phyloP scores from a whole-genome alignment of 2,113 vertebrate species.

The Cyphomyrus discorhynchus region DNA sequence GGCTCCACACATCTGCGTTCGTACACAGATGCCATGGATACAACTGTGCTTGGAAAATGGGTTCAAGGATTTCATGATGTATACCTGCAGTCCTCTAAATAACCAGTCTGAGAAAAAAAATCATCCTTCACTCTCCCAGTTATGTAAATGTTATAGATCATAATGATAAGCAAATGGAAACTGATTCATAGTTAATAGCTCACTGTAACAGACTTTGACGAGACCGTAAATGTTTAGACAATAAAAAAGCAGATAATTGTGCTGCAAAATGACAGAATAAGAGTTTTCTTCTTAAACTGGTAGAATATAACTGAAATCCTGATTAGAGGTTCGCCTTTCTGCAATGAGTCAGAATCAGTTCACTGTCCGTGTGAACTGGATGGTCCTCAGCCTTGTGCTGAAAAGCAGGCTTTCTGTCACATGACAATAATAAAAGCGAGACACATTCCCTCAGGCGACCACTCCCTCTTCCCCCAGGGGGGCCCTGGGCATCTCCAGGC shows the following conservation, averaged over 20 bases:
- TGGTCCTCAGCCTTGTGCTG: background rate
- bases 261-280: background rate
- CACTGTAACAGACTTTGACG: background rate
- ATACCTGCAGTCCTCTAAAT: background rate
- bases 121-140: background rate
- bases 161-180: background rate
- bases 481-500: background rate
- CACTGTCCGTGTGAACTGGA: background rate
- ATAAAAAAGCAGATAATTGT: background rate
- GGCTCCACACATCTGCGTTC: background rate
- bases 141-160: background rate
- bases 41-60: background rate
- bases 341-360: background rate
- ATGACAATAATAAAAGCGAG: background rate
- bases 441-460: background rate
- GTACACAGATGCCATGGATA: background rate
- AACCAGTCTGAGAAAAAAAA: background rate
- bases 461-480: background rate
- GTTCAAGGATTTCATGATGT: background rate
- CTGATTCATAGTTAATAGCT: background rate
- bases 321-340: background rate
- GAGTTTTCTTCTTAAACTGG: background rate
- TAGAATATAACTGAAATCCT: background rate
- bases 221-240: background rate
- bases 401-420: background rate